A percentile compares a stretch with the other conserved stretches of the same genome.
phyloP scores from a whole-genome alignment of 2,888 invertebrate species.

The Rhimphoctona megacephalus region DNA sequence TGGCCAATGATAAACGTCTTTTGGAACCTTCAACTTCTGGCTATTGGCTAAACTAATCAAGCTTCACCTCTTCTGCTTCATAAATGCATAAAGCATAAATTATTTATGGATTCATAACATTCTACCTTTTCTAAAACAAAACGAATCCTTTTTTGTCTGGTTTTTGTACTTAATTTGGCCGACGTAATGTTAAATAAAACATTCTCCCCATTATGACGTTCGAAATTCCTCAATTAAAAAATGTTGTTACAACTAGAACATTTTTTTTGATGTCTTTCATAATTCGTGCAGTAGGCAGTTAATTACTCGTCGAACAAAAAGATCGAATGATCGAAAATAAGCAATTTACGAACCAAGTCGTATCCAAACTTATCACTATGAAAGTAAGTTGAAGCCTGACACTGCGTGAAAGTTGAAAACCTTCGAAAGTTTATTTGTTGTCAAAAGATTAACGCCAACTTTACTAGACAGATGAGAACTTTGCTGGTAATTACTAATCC shows the following conservation, averaged over 20 bases:
- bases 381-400: not conserved
- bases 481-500: constrained; percentile 40
- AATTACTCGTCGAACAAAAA: not conserved
- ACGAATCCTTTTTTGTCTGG: not conserved
- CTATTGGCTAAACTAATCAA: not conserved
- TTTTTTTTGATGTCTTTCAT: not conserved
- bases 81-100: not conserved
- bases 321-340: not conserved
- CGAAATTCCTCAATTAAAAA: not conserved
- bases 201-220: not conserved
- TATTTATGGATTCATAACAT: not conserved
- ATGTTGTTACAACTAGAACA: not conserved
- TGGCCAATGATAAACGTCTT: constrained; percentile 34
- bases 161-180: too few relatives aligned
- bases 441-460: constrained; percentile 31
- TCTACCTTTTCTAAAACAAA: not conserved
- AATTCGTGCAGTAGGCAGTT: not conserved
- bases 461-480: constrained; percentile 11
- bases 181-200: too few relatives aligned
- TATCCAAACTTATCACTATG: not conserved
- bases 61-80: not conserved
- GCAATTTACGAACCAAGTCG: not conserved
- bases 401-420: constrained; percentile 20
- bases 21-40: not conserved
- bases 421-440: constrained; percentile 10